Evolutionary conservation across 1,140 invertebrate species (phyloP), one percentile per base, ranked within the genome.

Genomic region (Zophobas atratus): DNA sequence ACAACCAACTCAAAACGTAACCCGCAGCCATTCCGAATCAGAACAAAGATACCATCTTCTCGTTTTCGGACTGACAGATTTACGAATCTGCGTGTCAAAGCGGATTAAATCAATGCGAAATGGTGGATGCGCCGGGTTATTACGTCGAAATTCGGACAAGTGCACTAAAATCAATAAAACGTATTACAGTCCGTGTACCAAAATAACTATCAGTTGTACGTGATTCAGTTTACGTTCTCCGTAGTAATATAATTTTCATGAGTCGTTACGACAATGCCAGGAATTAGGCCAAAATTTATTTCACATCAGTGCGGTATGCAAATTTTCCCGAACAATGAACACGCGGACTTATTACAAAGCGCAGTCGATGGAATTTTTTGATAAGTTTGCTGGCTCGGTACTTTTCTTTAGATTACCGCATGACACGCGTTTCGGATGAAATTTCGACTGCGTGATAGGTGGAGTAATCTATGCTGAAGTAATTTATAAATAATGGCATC

Each of bases 241-340:
- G 1, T 3, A 55, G 1, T 34, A 55, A 34, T 55, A 46, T 55
- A 34, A 34, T 34, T 3, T 1, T 33, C n/a, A 55, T 55, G 35
- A 55, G 35, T 55, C 53, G 33, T 67, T 51, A 51, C 6, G 1
- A 57, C 39, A 39, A 43, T 35, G 20, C 20, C 20, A 20, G n/a
- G 43, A 67, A 67, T 46, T 41, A 57, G 33, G 55, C 20, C 55
- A 57, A 57, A 57, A 57, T 57, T 33, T 57, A 57, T 57, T 57
- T 57, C 33, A 67, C 33, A 41, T 67, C 60, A 43, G 38, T 35
- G 33, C 35, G 33, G 20, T 67, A 67, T 67, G 60, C n/a, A 43
- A 67, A 67, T 67, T 67, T 4, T 0, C 8, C 32, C 32, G 20
- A 67, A 67, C 8, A 67, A 41, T 67, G n/a, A 5, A 48, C 60